Evolutionary conservation across 2,797 vertebrate species (phyloP).

Genomic region (Enteromius afrohamiltoni): DNA sequence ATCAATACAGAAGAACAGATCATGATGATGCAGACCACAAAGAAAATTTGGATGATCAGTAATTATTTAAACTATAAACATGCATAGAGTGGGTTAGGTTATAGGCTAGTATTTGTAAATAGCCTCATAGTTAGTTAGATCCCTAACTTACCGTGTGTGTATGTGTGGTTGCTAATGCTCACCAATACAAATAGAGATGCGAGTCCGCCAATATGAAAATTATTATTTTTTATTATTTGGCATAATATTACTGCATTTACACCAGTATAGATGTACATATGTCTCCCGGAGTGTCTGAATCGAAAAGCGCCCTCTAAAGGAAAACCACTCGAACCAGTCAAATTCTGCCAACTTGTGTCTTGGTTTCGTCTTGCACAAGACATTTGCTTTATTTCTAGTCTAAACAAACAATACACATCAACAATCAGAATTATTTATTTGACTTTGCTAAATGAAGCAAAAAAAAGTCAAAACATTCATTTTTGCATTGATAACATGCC

Average conservation of each 20-base stretch:
- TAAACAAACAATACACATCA: background rate
- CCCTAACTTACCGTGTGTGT: background rate
- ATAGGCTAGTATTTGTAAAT: background rate
- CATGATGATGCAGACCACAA: constrained; percentile 87
- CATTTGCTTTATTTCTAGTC: background rate
- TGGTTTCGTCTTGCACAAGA: background rate
- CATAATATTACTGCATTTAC: background rate
- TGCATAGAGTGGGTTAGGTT: background rate
- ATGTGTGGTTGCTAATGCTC: constrained; percentile 69
- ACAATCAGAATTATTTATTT: background rate
- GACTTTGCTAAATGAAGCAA: background rate
- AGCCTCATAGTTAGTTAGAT: background rate
- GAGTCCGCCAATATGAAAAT: constrained; percentile 80
- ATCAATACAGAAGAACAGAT: constrained; percentile 81
- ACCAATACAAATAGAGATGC: constrained; percentile 83
- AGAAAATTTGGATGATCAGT: constrained; percentile 72
- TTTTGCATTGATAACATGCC: background rate
- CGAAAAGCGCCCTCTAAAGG: background rate
- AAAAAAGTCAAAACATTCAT: background rate
- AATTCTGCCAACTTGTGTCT: background rate
- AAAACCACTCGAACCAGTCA: background rate
- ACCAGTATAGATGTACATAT: background rate
- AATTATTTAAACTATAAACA: background rate
- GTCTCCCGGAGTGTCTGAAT: background rate
- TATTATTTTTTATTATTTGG: background rate